Percentiles rank a stretch among this genome's conserved stretches.
phyloP scores from a whole-genome alignment of 1,140 invertebrate genomes.

The Panulirus ornatus region DNA sequence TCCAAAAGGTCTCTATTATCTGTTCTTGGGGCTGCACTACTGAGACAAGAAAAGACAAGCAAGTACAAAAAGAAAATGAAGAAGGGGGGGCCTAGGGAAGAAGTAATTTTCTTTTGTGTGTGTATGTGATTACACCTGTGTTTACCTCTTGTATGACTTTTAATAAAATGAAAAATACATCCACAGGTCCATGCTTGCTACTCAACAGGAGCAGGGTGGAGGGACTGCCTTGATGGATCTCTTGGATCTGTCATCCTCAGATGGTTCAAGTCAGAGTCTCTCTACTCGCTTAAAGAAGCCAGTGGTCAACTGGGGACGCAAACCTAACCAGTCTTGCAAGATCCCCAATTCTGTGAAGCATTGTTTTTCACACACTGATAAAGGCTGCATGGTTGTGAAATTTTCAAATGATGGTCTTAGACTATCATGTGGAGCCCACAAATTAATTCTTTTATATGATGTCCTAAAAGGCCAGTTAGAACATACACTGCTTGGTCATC shows the following conservation, averaged over 20 bases:
- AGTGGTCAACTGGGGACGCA: slow-evolving; percentile 41
- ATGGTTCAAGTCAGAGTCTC: not conserved
- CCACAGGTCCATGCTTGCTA: slow-evolving; percentile 64
- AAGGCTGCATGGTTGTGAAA: slow-evolving; percentile 60
- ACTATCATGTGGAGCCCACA: slow-evolving; percentile 60
- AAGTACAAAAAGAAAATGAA: no score
- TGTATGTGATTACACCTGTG: no score
- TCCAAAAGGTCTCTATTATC: no score
- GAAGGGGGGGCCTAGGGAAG: no score
- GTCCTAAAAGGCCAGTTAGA: slow-evolving; percentile 35
- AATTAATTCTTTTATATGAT: slow-evolving; percentile 50
- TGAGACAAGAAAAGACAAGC: no score
- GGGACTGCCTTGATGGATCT: not conserved
- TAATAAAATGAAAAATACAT: no score
- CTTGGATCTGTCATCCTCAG: not conserved
- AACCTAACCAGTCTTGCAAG: slow-evolving; percentile 56
- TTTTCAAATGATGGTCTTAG: slow-evolving; percentile 68
- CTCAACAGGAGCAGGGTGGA: slow-evolving; percentile 50
- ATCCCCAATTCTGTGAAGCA: slow-evolving; percentile 41
- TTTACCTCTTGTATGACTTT: no score
- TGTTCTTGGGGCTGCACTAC: no score
- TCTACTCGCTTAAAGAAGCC: not conserved
- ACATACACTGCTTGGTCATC: slow-evolving; percentile 35
- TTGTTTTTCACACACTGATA: slow-evolving; percentile 37
- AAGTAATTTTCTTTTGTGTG: no score